These are phyloP conservation scores for Amphiprion percula DNA, from an alignment of 2,113 vertebrate genomes.

Conservation along the genomic window DNA sequence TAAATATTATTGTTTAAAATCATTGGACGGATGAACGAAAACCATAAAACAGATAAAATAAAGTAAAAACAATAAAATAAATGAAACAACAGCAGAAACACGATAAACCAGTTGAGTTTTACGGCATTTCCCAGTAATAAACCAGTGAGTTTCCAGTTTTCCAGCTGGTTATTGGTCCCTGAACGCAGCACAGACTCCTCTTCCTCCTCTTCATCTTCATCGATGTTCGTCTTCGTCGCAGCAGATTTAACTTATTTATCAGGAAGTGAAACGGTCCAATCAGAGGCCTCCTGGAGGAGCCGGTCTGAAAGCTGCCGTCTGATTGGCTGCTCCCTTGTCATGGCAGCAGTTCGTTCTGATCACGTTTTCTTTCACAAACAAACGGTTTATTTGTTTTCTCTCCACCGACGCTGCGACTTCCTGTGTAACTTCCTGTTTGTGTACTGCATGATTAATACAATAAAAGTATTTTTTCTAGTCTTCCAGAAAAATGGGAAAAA, in stretches of 20 bases:
- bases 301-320: conserved; percentile 29
- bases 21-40: too few relatives aligned
- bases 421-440: conserved; percentile 94
- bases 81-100: too few relatives aligned
- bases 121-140: too few relatives aligned
- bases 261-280: conserved; percentile 16
- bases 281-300: conserved; percentile 13
- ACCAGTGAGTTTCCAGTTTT: background rate
- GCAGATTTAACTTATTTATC: conserved; percentile 84
- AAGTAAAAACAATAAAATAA: too few relatives aligned
- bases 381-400: conserved; percentile 85
- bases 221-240: background rate
- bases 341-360: conserved; percentile 58
- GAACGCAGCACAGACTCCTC: conserved; percentile 27
- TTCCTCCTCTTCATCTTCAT: conserved; percentile 15
- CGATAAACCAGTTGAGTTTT: background rate
- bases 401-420: conserved; percentile 87
- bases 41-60: too few relatives aligned
- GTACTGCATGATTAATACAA: conserved; percentile 98
- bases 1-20: too few relatives aligned
- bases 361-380: conserved; percentile 72
- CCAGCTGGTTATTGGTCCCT: background rate
- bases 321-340: conserved; percentile 78
- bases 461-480: conserved; percentile 99
- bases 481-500: conserved; percentile 86